These are phyloP conservation scores for Oryzias melastigma DNA, from an alignment of 2,113 vertebrate genomes.

Conservation along the genomic window DNA sequence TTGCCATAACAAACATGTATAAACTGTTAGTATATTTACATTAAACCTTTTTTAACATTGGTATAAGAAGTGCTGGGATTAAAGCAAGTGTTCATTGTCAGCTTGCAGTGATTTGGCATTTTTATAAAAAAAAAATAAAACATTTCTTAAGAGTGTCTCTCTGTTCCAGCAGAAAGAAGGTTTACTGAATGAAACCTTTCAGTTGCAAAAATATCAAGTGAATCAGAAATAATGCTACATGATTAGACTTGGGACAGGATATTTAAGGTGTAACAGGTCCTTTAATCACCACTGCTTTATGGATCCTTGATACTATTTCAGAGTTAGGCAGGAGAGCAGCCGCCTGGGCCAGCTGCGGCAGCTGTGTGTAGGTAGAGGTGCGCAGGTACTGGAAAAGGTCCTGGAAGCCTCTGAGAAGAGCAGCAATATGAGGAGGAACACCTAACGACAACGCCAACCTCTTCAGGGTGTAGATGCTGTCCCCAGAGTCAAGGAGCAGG, in stretches of 20 bases:
- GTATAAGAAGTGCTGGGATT: not conserved
- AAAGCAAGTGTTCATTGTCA: not conserved
- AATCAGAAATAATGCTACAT: conserved; percentile 13
- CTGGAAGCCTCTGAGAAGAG: conserved; percentile 56
- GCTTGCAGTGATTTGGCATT: not conserved
- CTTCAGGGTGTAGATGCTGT: conserved; percentile 26
- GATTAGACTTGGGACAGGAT: conserved; percentile 23
- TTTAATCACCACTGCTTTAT: conserved; percentile 50
- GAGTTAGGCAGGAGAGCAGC: conserved; percentile 53
- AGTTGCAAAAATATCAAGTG: conserved; percentile 6
- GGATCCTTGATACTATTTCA: conserved; percentile 58
- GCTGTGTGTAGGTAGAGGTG: conserved; percentile 63
- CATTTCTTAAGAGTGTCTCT: not conserved
- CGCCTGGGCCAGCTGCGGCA: conserved; percentile 62
- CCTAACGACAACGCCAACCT: conserved; percentile 48
- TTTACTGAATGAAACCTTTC: not conserved
- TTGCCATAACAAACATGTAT: not conserved
- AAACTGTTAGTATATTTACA: not conserved
- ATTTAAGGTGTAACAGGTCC: conserved; percentile 18
- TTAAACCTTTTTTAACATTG: not conserved
- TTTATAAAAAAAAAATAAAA: not conserved
- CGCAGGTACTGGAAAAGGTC: conserved; percentile 69
- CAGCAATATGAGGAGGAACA: conserved; percentile 49
- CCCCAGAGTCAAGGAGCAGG: conserved; percentile 49
- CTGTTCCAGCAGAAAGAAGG: not conserved